phyloP scores from a whole-genome alignment of 2,888 invertebrate species.

The Oasisia sp. region DNA sequence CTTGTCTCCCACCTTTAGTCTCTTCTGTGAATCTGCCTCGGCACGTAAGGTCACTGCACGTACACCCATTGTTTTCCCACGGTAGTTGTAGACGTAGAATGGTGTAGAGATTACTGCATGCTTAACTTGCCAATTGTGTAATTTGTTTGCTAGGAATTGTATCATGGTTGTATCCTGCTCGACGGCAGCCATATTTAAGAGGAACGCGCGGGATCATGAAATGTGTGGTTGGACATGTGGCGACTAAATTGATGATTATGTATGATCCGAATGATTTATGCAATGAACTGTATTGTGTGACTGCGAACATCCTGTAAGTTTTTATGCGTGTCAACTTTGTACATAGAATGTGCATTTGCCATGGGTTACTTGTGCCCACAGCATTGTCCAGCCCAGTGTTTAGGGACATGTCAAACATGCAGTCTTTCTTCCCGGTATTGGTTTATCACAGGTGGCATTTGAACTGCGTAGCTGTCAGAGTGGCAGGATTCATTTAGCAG shows the following conservation, averaged over 20 bases:
- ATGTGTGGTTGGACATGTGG: background rate
- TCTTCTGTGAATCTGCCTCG: background rate
- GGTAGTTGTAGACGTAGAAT: background rate
- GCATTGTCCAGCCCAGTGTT: background rate
- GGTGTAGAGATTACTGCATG: background rate
- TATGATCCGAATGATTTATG: background rate
- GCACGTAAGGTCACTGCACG: background rate
- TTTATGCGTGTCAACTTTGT: background rate
- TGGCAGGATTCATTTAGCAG: background rate
- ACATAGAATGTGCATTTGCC: constrained; percentile 14
- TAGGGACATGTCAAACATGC: constrained; percentile 13
- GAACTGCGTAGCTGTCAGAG: background rate
- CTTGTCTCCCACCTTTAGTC: background rate
- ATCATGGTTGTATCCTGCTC: background rate
- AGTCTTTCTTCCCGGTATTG: background rate
- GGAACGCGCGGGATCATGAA: background rate
- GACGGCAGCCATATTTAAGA: background rate
- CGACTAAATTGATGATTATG: background rate
- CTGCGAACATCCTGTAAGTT: background rate
- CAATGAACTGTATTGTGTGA: background rate
- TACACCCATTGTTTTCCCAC: background rate
- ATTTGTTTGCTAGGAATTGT: background rate
- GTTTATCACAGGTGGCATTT: constrained; percentile 1
- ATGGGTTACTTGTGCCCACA: background rate
- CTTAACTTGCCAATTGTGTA: constrained; percentile 6